Evolutionary conservation across 2,888 invertebrate genomes (phyloP).

Genomic region (Aradus depressus): DNA sequence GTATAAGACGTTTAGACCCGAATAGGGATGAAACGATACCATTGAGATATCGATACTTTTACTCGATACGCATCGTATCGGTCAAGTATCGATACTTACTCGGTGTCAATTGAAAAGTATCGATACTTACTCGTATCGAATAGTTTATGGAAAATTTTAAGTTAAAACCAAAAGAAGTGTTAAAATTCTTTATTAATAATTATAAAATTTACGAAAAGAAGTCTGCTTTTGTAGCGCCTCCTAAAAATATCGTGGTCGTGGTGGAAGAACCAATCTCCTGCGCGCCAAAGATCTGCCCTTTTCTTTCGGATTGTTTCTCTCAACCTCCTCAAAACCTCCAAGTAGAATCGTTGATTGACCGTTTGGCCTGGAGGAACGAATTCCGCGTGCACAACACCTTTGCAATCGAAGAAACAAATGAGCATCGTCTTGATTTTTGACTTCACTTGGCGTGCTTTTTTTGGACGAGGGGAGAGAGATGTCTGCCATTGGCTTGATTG

Average conservation of each 20-base stretch:
- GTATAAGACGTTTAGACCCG: too few relatives aligned
- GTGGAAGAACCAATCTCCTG: slow-evolving; percentile 28
- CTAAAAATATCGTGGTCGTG: slow-evolving; percentile 27
- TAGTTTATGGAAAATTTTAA: too few relatives aligned
- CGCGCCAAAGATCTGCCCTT: slow-evolving; percentile 21
- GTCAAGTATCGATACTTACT: too few relatives aligned
- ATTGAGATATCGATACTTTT: too few relatives aligned
- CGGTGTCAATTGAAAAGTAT: too few relatives aligned
- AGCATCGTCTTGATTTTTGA: slow-evolving; percentile 19
- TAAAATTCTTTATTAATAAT: too few relatives aligned
- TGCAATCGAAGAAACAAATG: slow-evolving; percentile 1
- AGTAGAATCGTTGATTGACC: slow-evolving; percentile 27
- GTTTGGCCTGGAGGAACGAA: slow-evolving; percentile 28
- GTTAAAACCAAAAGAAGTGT: too few relatives aligned
- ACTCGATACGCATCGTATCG: too few relatives aligned
- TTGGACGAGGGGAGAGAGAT: slow-evolving; percentile 17
- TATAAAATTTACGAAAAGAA: too few relatives aligned
- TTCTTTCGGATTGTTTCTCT: slow-evolving; percentile 28
- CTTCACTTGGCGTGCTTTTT: slow-evolving; percentile 26
- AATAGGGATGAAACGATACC: too few relatives aligned
- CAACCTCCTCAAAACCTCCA: slow-evolving; percentile 27
- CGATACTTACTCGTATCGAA: too few relatives aligned
- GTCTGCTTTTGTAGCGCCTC: too few relatives aligned
- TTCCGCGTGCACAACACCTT: slow-evolving; percentile 27
- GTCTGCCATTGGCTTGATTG: slow-evolving; percentile 29